Percentiles rank a stretch among this genome's conserved stretches.
Conservation (phyloP, 2,113 vertebrate genomes). For the Chaetops frenatus region DNA sequence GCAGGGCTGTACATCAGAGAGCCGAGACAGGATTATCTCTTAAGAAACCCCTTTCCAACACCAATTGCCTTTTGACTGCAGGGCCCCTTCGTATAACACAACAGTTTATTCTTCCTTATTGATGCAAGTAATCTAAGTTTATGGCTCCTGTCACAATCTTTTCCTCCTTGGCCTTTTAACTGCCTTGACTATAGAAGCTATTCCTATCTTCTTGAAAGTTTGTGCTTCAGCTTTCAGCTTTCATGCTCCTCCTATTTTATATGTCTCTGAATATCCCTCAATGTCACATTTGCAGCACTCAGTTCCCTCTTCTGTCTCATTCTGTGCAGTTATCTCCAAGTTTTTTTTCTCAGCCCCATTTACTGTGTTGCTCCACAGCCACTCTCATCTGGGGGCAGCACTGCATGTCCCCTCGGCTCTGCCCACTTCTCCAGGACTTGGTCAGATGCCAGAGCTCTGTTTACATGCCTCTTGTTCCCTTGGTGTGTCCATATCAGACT, state of each 20-base stretch:
- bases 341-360: background rate
- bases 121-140: conserved; percentile 48
- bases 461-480: background rate
- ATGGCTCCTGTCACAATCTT: conserved; percentile 30
- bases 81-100: background rate
- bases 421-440: background rate
- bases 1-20: conserved; percentile 14
- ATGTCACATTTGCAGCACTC: background rate
- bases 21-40: conserved; percentile 33
- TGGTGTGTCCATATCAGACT: background rate
- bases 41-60: conserved; percentile 25
- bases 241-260: background rate
- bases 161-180: conserved; percentile 34
- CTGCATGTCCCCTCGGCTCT: background rate
- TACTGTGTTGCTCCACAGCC: accelerated
- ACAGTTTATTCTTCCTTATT: conserved; percentile 52
- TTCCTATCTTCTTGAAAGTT: background rate
- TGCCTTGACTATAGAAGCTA: background rate
- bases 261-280: background rate
- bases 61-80: conserved; percentile 50
- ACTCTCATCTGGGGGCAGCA: background rate
- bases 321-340: background rate
- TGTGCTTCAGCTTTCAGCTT: background rate
- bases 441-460: background rate
- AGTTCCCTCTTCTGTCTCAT: background rate